Evolutionary conservation across 2,797 vertebrate genomes (phyloP).

Genomic region (Cirrhinus molitorella): DNA sequence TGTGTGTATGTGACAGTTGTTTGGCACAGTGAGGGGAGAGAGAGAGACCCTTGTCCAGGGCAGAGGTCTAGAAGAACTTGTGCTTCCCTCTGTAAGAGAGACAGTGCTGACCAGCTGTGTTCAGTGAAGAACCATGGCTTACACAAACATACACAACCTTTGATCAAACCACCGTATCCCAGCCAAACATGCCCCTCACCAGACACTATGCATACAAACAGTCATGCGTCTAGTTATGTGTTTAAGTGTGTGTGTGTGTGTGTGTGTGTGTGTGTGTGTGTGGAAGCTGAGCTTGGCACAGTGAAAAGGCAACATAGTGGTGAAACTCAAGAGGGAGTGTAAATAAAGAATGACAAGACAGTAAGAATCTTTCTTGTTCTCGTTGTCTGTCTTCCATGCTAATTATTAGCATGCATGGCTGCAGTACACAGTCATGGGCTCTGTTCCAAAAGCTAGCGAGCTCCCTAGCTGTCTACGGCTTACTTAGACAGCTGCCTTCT

Average conservation of each 20-base stretch:
- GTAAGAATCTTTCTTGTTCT: slow-evolving; percentile 40
- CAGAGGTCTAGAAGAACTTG: slow-evolving; percentile 82
- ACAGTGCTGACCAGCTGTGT: slow-evolving; percentile 83
- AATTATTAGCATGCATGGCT: slow-evolving; percentile 55
- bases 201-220: slow-evolving; percentile 51
- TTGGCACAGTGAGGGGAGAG: slow-evolving; percentile 1
- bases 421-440: slow-evolving; percentile 45
- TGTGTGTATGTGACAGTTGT: slow-evolving; percentile 52
- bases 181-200: slow-evolving; percentile 50
- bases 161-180: slow-evolving; percentile 73
- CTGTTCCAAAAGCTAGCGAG: slow-evolving; percentile 22
- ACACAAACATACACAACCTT: slow-evolving; percentile 64
- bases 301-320: slow-evolving; percentile 58
- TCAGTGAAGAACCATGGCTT: slow-evolving; percentile 74
- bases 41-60: slow-evolving; percentile 75
- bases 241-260: slow-evolving; percentile 21
- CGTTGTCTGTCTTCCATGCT: slow-evolving; percentile 49
- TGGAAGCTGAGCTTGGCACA: slow-evolving; percentile 53
- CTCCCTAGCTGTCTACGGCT: slow-evolving; percentile 1
- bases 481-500: slow-evolving; percentile 29
- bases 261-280: slow-evolving; percentile 7
- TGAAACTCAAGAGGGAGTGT: slow-evolving; percentile 62
- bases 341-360: slow-evolving; percentile 62
- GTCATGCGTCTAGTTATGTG: slow-evolving; percentile 35
- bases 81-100: slow-evolving; percentile 80